A percentile compares a stretch with the other conserved stretches of the same genome.
Conservation (phyloP, 1,140 invertebrate species). For the Popillia japonica region DNA sequence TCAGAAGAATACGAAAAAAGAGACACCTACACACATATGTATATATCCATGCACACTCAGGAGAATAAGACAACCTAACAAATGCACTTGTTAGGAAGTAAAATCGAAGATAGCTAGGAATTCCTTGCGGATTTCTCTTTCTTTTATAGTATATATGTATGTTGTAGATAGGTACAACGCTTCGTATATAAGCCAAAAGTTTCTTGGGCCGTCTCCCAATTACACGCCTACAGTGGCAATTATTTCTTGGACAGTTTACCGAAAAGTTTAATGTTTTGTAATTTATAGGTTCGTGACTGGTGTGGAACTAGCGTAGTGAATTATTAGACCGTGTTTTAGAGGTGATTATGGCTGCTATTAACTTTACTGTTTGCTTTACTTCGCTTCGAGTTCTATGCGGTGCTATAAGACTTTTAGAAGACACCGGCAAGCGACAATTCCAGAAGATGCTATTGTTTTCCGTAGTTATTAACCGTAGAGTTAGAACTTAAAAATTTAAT, state of each 20-base stretch:
- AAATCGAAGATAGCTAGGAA: background rate
- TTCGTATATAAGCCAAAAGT: slow-evolving; percentile 38
- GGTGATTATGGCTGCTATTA: slow-evolving; percentile 50
- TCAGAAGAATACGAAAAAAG: background rate
- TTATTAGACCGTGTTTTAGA: slow-evolving; percentile 50
- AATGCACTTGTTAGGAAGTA: background rate
- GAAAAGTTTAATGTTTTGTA: slow-evolving; percentile 54
- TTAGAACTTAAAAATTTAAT: slow-evolving; percentile 20
- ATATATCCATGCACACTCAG: background rate
- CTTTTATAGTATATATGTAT: background rate
- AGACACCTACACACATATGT: background rate
- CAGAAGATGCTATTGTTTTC: slow-evolving; percentile 13
- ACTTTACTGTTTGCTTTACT: slow-evolving; percentile 44
- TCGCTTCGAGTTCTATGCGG: background rate
- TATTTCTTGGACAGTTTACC: slow-evolving; percentile 53
- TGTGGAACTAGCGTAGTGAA: slow-evolving; percentile 46
- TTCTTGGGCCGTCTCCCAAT: slow-evolving; percentile 45
- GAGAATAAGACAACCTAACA: background rate
- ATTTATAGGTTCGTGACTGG: slow-evolving; percentile 52
- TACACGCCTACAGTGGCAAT: slow-evolving; percentile 53
- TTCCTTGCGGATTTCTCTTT: slow-evolving; percentile 10
- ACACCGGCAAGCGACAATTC: background rate
- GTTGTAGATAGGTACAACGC: background rate
- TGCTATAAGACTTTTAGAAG: background rate
- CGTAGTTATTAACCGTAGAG: slow-evolving; percentile 22